phyloP scores from a whole-genome alignment of 2,113 vertebrate species.

The Hymenochirus boettgeri region DNA sequence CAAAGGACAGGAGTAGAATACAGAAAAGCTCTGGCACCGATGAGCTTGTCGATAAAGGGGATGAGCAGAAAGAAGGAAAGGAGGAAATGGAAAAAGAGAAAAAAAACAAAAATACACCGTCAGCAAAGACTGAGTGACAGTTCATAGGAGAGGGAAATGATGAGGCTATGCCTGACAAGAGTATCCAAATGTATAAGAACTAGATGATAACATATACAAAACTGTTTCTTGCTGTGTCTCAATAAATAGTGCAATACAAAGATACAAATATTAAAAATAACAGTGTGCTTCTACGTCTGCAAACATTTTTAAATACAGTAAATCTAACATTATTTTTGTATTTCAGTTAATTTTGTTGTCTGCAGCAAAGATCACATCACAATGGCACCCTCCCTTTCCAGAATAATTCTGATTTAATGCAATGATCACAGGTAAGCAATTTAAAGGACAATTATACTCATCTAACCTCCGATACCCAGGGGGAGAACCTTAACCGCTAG shows the following conservation, averaged over 20 bases:
- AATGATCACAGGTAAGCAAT: too few relatives aligned
- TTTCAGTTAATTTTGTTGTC: too few relatives aligned
- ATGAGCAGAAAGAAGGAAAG: conserved; percentile 66
- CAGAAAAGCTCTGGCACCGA: conserved; percentile 88
- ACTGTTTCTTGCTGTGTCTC: conserved; percentile 28
- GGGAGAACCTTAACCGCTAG: too few relatives aligned
- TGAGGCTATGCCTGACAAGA: conserved; percentile 73
- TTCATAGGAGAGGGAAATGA: conserved; percentile 68
- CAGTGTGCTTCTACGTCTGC: too few relatives aligned
- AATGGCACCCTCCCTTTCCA: too few relatives aligned
- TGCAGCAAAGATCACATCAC: too few relatives aligned
- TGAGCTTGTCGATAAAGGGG: conserved; percentile 76
- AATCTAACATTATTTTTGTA: too few relatives aligned
- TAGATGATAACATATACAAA: conserved; percentile 61
- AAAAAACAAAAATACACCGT: conserved; percentile 53
- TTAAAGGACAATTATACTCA: too few relatives aligned
- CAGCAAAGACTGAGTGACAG: conserved; percentile 74
- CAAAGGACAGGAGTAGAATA: conserved; percentile 97
- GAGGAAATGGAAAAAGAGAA: conserved; percentile 59
- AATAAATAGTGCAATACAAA: not conserved
- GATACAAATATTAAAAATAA: not conserved
- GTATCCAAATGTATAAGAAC: conserved; percentile 75
- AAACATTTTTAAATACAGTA: too few relatives aligned
- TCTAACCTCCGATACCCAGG: too few relatives aligned
- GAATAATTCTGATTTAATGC: too few relatives aligned